Evolutionary conservation across 2,888 invertebrate genomes (phyloP).

Genomic region (Taenaris catops): DNA sequence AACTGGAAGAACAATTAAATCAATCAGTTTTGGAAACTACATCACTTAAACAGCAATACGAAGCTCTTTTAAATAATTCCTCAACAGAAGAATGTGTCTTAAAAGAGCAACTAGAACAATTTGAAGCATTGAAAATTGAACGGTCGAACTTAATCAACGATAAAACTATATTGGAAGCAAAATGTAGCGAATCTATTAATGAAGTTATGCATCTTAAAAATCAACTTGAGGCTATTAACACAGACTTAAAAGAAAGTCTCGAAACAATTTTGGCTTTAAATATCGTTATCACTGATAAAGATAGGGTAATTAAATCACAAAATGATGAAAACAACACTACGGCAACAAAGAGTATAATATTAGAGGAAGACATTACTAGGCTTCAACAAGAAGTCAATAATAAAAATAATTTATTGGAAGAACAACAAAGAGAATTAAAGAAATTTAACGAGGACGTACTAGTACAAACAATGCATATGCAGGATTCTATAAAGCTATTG

Average conservation of each 20-base stretch:
- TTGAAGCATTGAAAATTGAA: constrained; percentile 55
- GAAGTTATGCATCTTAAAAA: constrained; percentile 45
- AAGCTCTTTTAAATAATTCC: constrained; percentile 58
- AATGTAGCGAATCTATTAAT: constrained; percentile 39
- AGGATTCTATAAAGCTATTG: constrained; percentile 45
- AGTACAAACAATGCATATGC: constrained; percentile 47
- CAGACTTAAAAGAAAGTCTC: constrained; percentile 44
- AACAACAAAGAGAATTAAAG: constrained; percentile 45
- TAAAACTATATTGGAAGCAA: constrained; percentile 47
- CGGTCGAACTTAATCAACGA: constrained; percentile 48
- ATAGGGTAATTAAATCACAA: constrained; percentile 47
- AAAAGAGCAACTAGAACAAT: constrained; percentile 53
- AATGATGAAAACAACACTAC: constrained; percentile 44
- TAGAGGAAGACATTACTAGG: constrained; percentile 47
- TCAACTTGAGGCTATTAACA: constrained; percentile 40
- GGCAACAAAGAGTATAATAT: constrained; percentile 37
- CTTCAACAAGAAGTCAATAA: constrained; percentile 42
- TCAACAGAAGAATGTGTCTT: constrained; percentile 60
- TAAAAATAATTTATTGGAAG: constrained; percentile 42
- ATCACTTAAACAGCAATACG: constrained; percentile 60
- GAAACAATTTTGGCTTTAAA: constrained; percentile 37
- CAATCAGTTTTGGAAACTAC: constrained; percentile 49
- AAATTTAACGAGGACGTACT: constrained; percentile 47
- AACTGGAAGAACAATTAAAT: constrained; percentile 68
- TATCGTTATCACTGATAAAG: constrained; percentile 50